Conservation (phyloP, 2,113 vertebrate species). For the Rhinolophus ferrumequinum region DNA sequence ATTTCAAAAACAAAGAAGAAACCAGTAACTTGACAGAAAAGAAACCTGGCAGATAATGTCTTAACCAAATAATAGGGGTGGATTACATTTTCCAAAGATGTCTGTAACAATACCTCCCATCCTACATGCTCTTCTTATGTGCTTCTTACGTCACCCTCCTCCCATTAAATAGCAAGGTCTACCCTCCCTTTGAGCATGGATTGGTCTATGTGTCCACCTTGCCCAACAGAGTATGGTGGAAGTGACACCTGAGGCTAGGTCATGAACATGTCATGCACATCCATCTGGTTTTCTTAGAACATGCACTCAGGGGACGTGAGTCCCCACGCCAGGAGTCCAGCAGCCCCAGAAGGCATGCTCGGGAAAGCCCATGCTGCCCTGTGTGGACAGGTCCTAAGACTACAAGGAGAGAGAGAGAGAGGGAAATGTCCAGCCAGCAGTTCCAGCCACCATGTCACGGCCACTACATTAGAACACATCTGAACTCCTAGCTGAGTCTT, state of each 20-base stretch:
- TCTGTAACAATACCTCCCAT: rapidly evolving
- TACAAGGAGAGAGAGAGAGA: neutral
- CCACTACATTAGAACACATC: rapidly evolving
- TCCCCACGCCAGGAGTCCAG: neutral
- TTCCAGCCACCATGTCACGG: neutral
- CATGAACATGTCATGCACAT: rapidly evolving
- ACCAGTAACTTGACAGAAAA: neutral
- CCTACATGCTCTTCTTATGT: rapidly evolving
- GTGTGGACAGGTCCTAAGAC: neutral
- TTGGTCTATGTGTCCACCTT: too few relatives aligned
- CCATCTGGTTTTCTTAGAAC: neutral
- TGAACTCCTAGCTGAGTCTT: neutral
- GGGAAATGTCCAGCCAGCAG: neutral
- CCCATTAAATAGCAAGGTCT: too few relatives aligned
- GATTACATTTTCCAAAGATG: neutral
- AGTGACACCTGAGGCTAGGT: neutral
- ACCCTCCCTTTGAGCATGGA: neutral
- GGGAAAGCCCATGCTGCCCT: neutral
- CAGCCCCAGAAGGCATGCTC: too few relatives aligned
- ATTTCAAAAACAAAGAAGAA: neutral
- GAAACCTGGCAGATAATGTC: neutral
- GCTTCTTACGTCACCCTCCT: too few relatives aligned
- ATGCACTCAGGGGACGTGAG: too few relatives aligned
- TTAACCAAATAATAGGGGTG: too few relatives aligned
- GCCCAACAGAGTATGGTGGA: neutral